Conservation (phyloP, 2,113 vertebrate species). For the Tachuris rubrigastra region DNA sequence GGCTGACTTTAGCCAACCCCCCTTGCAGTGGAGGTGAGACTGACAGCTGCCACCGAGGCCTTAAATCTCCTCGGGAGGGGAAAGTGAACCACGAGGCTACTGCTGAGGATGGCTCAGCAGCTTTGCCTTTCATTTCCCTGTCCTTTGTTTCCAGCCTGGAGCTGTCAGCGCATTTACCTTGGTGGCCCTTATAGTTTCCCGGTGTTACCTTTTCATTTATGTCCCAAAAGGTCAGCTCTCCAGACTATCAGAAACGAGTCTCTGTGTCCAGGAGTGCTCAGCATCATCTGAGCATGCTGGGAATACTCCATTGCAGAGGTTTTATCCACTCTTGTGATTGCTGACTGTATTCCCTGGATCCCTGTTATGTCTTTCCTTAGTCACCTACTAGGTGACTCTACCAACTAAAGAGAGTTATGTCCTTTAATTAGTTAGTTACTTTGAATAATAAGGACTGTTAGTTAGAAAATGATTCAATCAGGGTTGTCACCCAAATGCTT, state of each 20-base stretch:
- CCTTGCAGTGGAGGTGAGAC: neutral
- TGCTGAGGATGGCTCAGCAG: neutral
- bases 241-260: neutral
- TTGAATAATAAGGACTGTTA: neutral
- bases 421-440: neutral
- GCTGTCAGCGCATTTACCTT: neutral
- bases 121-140: constrained; percentile 11
- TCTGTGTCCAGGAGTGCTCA: neutral
- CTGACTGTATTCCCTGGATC: neutral
- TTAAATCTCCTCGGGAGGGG: neutral
- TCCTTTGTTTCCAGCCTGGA: constrained; percentile 6
- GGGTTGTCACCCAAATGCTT: neutral
- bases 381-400: neutral
- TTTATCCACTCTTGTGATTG: neutral
- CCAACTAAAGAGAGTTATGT: neutral
- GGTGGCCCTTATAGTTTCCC: neutral
- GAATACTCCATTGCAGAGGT: neutral
- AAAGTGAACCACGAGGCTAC: neutral
- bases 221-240: neutral
- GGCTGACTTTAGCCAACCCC: neutral
- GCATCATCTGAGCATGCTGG: neutral
- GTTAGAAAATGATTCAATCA: neutral
- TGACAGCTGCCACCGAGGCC: neutral
- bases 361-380: neutral
- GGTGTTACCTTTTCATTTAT: neutral